A percentile compares a stretch with the other conserved stretches of the same genome.
These are phyloP conservation scores for Eumaeus atala DNA, from an alignment of 1,140 invertebrate species.

Conservation along the genomic window DNA sequence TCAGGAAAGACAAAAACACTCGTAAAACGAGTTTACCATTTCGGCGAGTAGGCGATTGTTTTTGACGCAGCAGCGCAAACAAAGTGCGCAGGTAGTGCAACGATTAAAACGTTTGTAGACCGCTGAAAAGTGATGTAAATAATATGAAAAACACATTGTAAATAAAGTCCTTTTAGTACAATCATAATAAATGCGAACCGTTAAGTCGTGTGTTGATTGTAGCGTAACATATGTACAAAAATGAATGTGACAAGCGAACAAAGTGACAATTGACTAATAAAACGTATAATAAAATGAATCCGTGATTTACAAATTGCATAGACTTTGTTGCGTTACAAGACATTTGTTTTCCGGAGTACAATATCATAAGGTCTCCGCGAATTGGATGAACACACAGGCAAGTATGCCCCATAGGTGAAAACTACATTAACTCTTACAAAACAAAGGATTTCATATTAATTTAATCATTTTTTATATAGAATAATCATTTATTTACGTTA, in stretches of 20 bases:
- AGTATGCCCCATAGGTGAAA: constrained; percentile 56
- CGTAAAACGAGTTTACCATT: constrained; percentile 37
- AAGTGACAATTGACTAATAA: constrained; percentile 56
- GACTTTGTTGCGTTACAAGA: constrained; percentile 38
- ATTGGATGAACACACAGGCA: constrained; percentile 72
- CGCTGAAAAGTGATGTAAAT: constrained; percentile 69
- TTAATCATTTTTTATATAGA: background rate
- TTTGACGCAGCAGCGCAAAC: constrained; percentile 69
- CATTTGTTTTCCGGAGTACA: constrained; percentile 51
- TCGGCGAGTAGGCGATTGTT: constrained; percentile 40
- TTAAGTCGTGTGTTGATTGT: constrained; percentile 41
- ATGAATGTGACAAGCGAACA: constrained; percentile 60
- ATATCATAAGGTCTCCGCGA: constrained; percentile 50
- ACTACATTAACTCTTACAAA: constrained; percentile 19
- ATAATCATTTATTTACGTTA: too few relatives aligned
- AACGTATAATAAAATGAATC: constrained; percentile 44
- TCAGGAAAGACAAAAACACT: constrained; percentile 26
- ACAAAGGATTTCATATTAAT: background rate
- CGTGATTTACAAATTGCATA: constrained; percentile 46
- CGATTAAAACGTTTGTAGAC: constrained; percentile 65
- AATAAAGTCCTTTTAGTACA: constrained; percentile 54
- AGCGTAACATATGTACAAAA: constrained; percentile 41
- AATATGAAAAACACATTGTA: constrained; percentile 56
- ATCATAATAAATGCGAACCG: constrained; percentile 29
- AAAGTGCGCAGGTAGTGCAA: constrained; percentile 66